A percentile compares a stretch with the other conserved stretches of the same genome.
These are phyloP conservation scores for Cavia porcellus DNA, from an alignment of 2,113 vertebrate species.

Conservation along the genomic window DNA sequence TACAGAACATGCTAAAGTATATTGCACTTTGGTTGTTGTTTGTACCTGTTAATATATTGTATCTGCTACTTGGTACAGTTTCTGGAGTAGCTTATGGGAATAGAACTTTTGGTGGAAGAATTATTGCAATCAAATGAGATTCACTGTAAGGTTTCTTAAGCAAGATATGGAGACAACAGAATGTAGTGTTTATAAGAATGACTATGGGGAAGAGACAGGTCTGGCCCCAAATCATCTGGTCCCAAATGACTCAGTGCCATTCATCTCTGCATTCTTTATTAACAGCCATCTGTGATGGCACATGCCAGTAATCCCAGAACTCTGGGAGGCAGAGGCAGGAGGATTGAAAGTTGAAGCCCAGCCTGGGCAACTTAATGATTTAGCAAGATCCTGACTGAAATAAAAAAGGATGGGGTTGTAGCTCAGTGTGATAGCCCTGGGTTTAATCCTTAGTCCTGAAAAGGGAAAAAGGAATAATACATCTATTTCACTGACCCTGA, in stretches of 20 bases:
- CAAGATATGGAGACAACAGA: not conserved
- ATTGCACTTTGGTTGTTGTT: constrained; percentile 37
- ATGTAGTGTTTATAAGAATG: not conserved
- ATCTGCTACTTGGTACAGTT: not conserved
- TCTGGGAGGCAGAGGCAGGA: not conserved
- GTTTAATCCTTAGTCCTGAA: not conserved
- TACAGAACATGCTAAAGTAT: constrained; percentile 20
- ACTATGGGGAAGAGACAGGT: not conserved
- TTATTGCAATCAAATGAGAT: constrained; percentile 22
- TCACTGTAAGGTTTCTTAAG: not conserved
- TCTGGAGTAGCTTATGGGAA: not conserved
- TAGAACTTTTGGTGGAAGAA: not conserved
- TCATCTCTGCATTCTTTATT: not conserved
- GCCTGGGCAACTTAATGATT: not conserved
- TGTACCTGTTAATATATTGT: constrained; percentile 5
- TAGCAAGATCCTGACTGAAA: not conserved
- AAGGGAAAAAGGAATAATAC: not conserved
- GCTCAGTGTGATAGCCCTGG: not conserved
- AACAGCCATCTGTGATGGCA: not conserved
- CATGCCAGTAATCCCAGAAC: not conserved
- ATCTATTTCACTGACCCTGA: not conserved
- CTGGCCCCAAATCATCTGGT: not conserved
- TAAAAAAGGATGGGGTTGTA: not conserved
- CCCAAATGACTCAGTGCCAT: not conserved
- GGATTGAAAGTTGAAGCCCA: not conserved